Evolutionary conservation across 2,888 invertebrate genomes (phyloP), one percentile per base, ranked within the genome.

Genomic region (Sinodicranocentrus sp.): DNA sequence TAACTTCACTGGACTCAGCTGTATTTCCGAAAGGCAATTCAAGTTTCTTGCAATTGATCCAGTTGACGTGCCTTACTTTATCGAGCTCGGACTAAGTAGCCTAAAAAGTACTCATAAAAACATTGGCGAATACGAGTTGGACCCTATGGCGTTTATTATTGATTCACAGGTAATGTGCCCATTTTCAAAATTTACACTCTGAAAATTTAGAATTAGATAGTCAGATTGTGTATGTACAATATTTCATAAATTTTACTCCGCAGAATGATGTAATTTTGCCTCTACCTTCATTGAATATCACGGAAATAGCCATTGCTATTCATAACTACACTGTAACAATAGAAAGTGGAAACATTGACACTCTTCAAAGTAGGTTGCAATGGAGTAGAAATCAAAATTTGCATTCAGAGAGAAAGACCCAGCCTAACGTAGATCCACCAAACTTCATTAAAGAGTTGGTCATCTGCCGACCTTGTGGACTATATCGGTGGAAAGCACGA

Each of bases 11-110:
- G 88, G 88, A 57, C 79, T 85, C 0, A 87, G 87, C 59, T 88
- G 88, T 63, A 26, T 52, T 2, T 82, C 87, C 0, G 76, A 85
- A 25, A 43, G 86, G 25, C 82, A 85, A 10, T 88, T 88, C 25
- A 84, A 85, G 48, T 88, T 88, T 67, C 63, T 88, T 10, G 84
- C 88, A n/a, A 75, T 88, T 59, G 88, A 88, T 72, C 88, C 88
- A 15, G 80, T 85, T 0, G 88, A 88, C 75, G 83, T 88, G 43
- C 88, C 88, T 67, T 80, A 87, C 52, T 88, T 88, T 63, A 70
- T 87, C 19, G 73, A 84, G 8, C 54, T 88, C 15, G 87, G 86
- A 15, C 83, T 88, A 2, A 87, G 77, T 57, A 83, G 84, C 39
- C 59, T 86, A 6, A 70, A 59, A 33, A 68, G 25, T n/a, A 8